Evolutionary conservation across 2,888 invertebrate species (phyloP).

Genomic region (Rhimphoctona megacephalus): DNA sequence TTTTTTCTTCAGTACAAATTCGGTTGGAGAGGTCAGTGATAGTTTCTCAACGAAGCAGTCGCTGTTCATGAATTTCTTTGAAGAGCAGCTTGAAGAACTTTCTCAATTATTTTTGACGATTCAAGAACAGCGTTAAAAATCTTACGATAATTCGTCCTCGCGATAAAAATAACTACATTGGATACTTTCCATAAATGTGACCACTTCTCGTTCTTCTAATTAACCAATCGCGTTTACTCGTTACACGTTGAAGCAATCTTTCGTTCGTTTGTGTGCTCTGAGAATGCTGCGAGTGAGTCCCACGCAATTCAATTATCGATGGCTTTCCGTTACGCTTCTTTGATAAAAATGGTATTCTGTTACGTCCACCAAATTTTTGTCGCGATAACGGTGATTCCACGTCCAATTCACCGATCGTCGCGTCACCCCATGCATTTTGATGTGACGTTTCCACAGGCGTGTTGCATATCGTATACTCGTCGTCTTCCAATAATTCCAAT

Average conservation of each 20-base stretch:
- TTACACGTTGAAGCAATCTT: slow-evolving; percentile 49
- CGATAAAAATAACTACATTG: slow-evolving; percentile 58
- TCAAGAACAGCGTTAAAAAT: not conserved
- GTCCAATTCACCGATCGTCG: slow-evolving; percentile 11
- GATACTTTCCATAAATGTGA: slow-evolving; percentile 78
- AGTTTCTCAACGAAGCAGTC: slow-evolving; percentile 23
- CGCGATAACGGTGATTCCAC: slow-evolving; percentile 18
- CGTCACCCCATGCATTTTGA: slow-evolving; percentile 65
- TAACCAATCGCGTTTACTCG: slow-evolving; percentile 72
- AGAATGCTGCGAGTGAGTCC: slow-evolving; percentile 66
- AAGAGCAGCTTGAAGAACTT: not conserved
- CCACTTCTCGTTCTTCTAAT: slow-evolving; percentile 78
- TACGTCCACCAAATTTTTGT: slow-evolving; percentile 24
- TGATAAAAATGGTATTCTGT: slow-evolving; percentile 3
- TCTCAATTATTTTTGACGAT: not conserved
- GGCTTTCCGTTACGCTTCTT: slow-evolving; percentile 31
- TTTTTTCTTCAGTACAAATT: slow-evolving; percentile 8
- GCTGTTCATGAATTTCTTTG: not conserved
- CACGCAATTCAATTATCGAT: slow-evolving; percentile 41
- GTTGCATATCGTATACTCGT: slow-evolving; percentile 50
- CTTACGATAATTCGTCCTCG: slow-evolving; percentile 34
- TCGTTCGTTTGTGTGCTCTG: slow-evolving; percentile 73
- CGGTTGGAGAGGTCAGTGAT: slow-evolving; percentile 58
- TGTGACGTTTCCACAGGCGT: slow-evolving; percentile 23
- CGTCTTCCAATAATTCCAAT: slow-evolving; percentile 63